Evolutionary conservation across 2,113 vertebrate genomes (phyloP).

Genomic region (Rhabdomys dilectus): DNA sequence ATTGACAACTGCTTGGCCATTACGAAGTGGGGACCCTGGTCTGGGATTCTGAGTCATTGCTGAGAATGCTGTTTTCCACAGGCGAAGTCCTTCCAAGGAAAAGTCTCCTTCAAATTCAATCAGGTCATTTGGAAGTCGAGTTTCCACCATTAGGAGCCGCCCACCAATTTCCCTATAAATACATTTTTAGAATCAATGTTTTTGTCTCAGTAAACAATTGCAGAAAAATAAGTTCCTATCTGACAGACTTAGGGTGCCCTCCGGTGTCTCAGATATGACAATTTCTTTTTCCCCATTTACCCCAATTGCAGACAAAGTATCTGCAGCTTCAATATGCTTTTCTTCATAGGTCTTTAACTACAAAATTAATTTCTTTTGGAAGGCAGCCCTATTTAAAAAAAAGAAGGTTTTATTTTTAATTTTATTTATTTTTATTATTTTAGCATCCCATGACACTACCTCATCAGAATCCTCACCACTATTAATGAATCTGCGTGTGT

Average conservation of each 20-base stretch:
- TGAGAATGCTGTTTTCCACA: constrained; percentile 98
- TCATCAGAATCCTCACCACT: constrained; percentile 8
- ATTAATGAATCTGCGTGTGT: neutral
- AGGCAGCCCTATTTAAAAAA: constrained; percentile 15
- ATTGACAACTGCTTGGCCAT: constrained; percentile 78
- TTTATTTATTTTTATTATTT: neutral
- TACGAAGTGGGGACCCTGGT: constrained; percentile 86
- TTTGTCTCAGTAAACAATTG: constrained; percentile 67
- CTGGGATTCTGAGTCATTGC: constrained; percentile 93
- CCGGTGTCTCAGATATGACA: constrained; percentile 27
- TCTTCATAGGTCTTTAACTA: constrained; percentile 6
- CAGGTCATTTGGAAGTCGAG: constrained; percentile 93
- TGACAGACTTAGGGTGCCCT: neutral
- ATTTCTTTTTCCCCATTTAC: constrained; percentile 17
- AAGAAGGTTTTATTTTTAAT: neutral
- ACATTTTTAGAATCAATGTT: constrained; percentile 78
- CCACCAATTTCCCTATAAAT: constrained; percentile 95
- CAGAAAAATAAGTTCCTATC: constrained; percentile 15
- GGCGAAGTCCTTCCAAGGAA: constrained; percentile 94
- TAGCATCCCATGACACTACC: neutral
- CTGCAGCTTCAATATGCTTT: constrained; percentile 47
- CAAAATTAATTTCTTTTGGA: constrained; percentile 35
- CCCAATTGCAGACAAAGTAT: neutral
- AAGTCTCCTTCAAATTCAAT: constrained; percentile 96
- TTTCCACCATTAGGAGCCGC: constrained; percentile 92